Evolutionary conservation across 2,797 vertebrate genomes (phyloP).

Genomic region (Lycodopsis pacificus): DNA sequence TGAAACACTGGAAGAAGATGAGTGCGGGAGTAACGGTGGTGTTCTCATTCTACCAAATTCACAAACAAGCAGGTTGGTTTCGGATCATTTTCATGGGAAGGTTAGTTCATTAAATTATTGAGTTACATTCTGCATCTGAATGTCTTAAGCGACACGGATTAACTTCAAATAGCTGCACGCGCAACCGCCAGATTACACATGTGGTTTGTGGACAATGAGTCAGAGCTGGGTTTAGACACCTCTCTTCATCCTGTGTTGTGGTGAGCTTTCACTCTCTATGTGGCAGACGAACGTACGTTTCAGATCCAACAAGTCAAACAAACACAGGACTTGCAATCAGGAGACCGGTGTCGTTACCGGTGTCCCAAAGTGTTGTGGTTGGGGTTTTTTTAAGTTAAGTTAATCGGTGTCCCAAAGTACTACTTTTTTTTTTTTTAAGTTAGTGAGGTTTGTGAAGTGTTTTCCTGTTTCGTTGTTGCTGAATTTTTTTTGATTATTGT

Average conservation of each 20-base stretch:
- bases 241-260: not conserved
- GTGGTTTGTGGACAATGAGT: slow-evolving; percentile 8
- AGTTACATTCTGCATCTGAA: not conserved
- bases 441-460: not conserved
- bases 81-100: not conserved
- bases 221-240: slow-evolving; percentile 10
- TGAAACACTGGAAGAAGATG: slow-evolving; percentile 15
- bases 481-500: not conserved
- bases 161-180: not conserved
- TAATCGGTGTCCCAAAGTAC: not conserved
- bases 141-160: not conserved
- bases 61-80: not conserved
- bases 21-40: slow-evolving; percentile 2
- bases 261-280: not conserved
- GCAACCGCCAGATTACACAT: not conserved
- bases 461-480: no score
- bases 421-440: not conserved
- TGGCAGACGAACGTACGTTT: slow-evolving; percentile 13
- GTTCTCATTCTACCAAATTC: not conserved
- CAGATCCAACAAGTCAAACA: not conserved
- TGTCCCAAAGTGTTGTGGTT: not conserved
- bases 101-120: no score
- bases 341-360: not conserved
- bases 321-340: not conserved
- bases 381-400: no score